A percentile compares a stretch with the other conserved stretches of the same genome.
These are phyloP conservation scores for Idaea dimidiata DNA, from an alignment of 2,888 invertebrate genomes.

Conservation along the genomic window DNA sequence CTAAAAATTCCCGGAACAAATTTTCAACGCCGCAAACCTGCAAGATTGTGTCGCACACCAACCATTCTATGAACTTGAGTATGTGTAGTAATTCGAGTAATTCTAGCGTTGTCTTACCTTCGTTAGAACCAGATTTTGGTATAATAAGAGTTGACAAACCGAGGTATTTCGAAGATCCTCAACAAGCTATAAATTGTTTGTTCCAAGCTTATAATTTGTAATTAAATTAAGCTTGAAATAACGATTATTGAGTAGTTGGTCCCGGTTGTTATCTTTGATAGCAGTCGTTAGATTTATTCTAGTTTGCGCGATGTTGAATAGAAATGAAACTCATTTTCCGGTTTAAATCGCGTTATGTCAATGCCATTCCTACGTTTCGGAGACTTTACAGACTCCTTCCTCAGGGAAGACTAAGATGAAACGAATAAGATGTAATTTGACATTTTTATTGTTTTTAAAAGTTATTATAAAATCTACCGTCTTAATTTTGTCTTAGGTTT, in stretches of 20 bases:
- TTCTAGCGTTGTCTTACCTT: constrained; percentile 41
- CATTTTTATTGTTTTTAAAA: too few relatives aligned
- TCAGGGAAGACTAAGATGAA: too few relatives aligned
- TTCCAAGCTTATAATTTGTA: constrained; percentile 63
- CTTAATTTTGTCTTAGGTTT: too few relatives aligned
- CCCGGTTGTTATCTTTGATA: not conserved
- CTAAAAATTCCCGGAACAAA: constrained; percentile 48
- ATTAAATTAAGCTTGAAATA: constrained; percentile 17
- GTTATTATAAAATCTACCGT: too few relatives aligned
- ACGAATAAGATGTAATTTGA: too few relatives aligned
- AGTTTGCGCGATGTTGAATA: too few relatives aligned
- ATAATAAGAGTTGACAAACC: constrained; percentile 59
- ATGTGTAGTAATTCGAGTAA: constrained; percentile 28
- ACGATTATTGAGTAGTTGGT: too few relatives aligned
- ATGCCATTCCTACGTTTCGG: too few relatives aligned
- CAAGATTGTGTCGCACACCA: constrained; percentile 46
- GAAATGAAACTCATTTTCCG: too few relatives aligned
- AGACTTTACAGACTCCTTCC: too few relatives aligned
- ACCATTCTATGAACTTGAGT: constrained; percentile 44
- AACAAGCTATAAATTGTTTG: constrained; percentile 66
- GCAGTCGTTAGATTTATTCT: too few relatives aligned
- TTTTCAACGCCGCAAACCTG: constrained; percentile 46
- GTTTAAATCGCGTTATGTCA: too few relatives aligned
- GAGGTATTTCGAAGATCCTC: constrained; percentile 65
- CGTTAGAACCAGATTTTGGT: constrained; percentile 69